Conservation (phyloP, 23 tunicate species). For the Halocynthia aurantium region DNA sequence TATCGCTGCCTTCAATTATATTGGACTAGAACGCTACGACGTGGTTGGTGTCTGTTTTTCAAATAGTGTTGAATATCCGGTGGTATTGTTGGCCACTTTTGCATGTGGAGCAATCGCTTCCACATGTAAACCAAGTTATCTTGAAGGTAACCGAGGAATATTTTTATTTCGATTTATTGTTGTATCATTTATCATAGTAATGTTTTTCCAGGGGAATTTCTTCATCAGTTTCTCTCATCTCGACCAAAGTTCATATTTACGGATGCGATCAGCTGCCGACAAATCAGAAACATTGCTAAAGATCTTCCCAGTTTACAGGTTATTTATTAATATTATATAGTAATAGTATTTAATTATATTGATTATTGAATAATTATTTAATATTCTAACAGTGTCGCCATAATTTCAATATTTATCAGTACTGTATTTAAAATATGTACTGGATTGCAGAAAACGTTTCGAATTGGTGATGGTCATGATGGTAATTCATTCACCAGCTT, state of each 20-base stretch:
- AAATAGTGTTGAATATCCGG: constrained; percentile 44
- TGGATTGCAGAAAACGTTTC: too few relatives aligned
- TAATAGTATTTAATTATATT: too few relatives aligned
- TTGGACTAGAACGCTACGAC: constrained; percentile 33
- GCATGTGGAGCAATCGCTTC: constrained; percentile 50
- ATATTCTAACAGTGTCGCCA: too few relatives aligned
- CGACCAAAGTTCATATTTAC: constrained; percentile 31
- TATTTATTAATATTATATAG: not conserved
- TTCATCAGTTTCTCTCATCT: constrained; percentile 31
- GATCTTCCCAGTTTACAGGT: constrained; percentile 29
- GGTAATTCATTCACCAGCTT: too few relatives aligned
- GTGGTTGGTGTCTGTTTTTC: constrained; percentile 40
- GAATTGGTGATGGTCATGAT: too few relatives aligned
- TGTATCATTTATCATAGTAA: too few relatives aligned
- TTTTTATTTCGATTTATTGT: too few relatives aligned
- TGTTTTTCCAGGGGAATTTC: constrained; percentile 25
- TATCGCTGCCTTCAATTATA: constrained; percentile 15
- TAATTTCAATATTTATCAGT: too few relatives aligned
- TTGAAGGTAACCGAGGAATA: constrained; percentile 7
- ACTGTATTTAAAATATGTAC: too few relatives aligned
- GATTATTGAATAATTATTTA: too few relatives aligned
- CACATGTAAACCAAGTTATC: constrained; percentile 43
- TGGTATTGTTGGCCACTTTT: constrained; percentile 30
- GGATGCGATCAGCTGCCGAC: not conserved
- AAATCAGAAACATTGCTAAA: constrained; percentile 26